These are phyloP conservation scores for Drosophila pruinosa DNA, from an alignment of 1,140 invertebrate species.

Conservation along the genomic window DNA sequence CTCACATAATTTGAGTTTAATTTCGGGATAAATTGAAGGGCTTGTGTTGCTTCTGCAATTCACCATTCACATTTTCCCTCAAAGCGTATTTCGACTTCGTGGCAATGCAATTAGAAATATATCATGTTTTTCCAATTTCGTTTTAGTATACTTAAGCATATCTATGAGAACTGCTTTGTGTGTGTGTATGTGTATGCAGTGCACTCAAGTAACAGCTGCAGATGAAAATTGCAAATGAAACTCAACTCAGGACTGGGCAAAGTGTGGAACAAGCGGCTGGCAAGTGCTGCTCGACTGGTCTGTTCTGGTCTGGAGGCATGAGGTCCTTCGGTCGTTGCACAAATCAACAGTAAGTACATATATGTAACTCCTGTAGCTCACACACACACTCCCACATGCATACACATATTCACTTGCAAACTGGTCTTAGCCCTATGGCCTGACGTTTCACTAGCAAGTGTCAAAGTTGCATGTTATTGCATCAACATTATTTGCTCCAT, in stretches of 20 bases:
- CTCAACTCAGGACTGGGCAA: constrained; percentile 52
- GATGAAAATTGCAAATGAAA: constrained; percentile 80
- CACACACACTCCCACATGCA: constrained; percentile 12
- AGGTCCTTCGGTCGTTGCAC: constrained; percentile 53
- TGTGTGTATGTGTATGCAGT: constrained; percentile 42
- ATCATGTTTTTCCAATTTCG: constrained; percentile 65
- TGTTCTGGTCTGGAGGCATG: constrained; percentile 22
- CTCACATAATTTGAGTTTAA: neutral
- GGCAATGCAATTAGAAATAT: constrained; percentile 48
- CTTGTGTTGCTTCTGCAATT: no score
- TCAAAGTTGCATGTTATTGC: constrained; percentile 79
- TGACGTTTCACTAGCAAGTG: constrained; percentile 45
- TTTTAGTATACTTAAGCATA: constrained; percentile 42
- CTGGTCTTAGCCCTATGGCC: neutral
- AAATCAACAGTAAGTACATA: constrained; percentile 80
- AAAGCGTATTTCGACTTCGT: constrained; percentile 33
- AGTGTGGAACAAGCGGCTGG: constrained; percentile 19
- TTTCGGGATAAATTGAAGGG: no score
- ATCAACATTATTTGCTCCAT: constrained; percentile 63
- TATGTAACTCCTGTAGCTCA: constrained; percentile 61
- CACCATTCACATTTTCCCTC: no score
- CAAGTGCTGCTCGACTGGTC: constrained; percentile 30
- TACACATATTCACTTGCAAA: neutral
- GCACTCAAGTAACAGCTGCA: constrained; percentile 70
- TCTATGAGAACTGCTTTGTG: constrained; percentile 9